These are phyloP conservation scores for Typhlichthys subterraneus DNA, from an alignment of 2,797 vertebrate species.

Conservation along the genomic window DNA sequence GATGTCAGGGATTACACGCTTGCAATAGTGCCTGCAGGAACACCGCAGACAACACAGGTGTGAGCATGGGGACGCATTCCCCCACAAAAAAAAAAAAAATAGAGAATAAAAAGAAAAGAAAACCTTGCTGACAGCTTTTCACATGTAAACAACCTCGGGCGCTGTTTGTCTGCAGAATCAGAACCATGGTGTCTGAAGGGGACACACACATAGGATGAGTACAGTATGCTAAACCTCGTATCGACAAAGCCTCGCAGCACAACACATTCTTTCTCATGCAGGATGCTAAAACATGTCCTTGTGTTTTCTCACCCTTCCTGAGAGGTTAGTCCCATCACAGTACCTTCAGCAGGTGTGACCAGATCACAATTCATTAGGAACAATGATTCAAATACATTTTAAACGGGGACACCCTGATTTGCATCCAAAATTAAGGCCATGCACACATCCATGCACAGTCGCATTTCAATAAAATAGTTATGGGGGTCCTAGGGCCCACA, in stretches of 20 bases:
- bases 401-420: too few species aligned
- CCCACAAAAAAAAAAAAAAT: neutral
- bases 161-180: constrained; percentile 17
- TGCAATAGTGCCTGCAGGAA: constrained; percentile 34
- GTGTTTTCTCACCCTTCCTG: neutral
- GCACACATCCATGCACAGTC: too few species aligned
- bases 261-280: constrained; percentile 37
- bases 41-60: constrained; percentile 63
- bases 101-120: constrained; percentile 1
- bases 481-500: too few species aligned
- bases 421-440: too few species aligned
- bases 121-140: constrained; percentile 66
- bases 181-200: constrained; percentile 38
- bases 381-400: constrained; percentile 1
- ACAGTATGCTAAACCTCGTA: constrained; percentile 38
- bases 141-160: constrained; percentile 68
- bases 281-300: constrained; percentile 11
- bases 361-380: too few species aligned
- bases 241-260: constrained; percentile 45
- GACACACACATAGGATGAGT: constrained; percentile 41
- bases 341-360: too few species aligned
- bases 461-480: too few species aligned
- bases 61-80: constrained; percentile 53
- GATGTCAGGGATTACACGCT: constrained; percentile 67
- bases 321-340: neutral